Base-by-base conservation (phyloP, 1,140 invertebrate species). In the Pachyrhynchus sulphureomaculatus region DNA sequence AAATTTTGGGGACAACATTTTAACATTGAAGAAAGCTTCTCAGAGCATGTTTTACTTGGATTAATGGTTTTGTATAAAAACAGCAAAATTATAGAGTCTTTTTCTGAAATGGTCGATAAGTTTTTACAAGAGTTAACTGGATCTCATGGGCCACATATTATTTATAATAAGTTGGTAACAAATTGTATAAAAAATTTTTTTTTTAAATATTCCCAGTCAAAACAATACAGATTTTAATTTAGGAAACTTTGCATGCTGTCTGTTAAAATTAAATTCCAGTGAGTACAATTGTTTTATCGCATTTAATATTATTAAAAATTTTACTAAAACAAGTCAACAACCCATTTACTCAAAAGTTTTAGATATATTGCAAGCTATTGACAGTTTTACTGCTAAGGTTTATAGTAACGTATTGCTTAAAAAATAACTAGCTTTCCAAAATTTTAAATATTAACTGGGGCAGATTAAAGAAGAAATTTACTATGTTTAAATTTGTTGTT, bases 1-100 rank as follows among this genome's bases (percentile, higher is more conserved):
- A 23, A 1, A 5, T 24, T 41, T 34, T 57, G 54, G 54, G n/a
- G 47, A 47, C 54, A 47, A 13, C n/a, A 23, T 9, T 57, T 57
- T 34, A 57, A n/a, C 42, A 12, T 33, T 21, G 18, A 45, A 17
- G 41, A 57, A 20, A 15, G 29, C 15, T 57, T 57, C 20, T 5
- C 26, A 15, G 54, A 57, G 20, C 10, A 47, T 37, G 17, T 57
- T 6, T 15, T 45, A 10, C 32, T 57, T 12, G 9, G 20, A 6
- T 37, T 57, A 5, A 32, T 57, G 42, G 12, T 18, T 13, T 1
- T 32, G 12, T 57, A 47, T 26, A 32, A 45, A 17, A 8, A 47
- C 10, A 15, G 6, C 4, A n/a, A 36, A 24, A 24, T 9, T 26
- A 39, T 41, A n/a, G 15, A 13, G 2, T n/a, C 13, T 0, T 54